Percentiles rank a stretch among this genome's conserved stretches.
Evolutionary conservation across 1,140 invertebrate genomes (phyloP).

Genomic region (Catajapyx aquilonaris): DNA sequence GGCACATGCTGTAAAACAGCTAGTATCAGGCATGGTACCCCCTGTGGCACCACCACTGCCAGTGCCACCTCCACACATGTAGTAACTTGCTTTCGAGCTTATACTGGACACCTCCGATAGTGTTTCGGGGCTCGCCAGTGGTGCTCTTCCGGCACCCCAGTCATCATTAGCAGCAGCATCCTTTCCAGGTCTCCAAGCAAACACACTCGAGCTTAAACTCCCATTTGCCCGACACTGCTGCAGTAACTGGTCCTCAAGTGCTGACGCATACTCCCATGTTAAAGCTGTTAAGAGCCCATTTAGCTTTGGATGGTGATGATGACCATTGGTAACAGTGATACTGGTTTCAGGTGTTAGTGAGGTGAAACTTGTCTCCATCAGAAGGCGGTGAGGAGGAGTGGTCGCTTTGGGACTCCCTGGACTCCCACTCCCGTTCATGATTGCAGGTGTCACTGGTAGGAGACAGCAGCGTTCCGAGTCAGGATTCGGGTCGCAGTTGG

Average conservation of each 20-base stretch:
- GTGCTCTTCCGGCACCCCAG: constrained; percentile 40
- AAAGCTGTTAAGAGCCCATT: constrained; percentile 11
- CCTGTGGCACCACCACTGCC: not conserved
- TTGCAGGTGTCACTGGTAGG: constrained; percentile 15
- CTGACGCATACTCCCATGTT: constrained; percentile 17
- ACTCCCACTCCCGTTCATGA: constrained; percentile 7
- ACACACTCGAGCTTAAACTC: constrained; percentile 13
- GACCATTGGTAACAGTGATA: constrained; percentile 9
- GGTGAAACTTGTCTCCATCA: constrained; percentile 54
- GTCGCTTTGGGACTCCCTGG: constrained; percentile 19
- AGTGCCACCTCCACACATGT: not conserved
- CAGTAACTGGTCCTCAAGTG: constrained; percentile 14
- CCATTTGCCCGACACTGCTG: constrained; percentile 7
- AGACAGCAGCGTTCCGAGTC: constrained; percentile 16
- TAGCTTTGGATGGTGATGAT: constrained; percentile 13
- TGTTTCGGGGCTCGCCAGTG: constrained; percentile 65
- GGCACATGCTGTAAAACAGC: too few relatives aligned
- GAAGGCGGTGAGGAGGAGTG: constrained; percentile 33
- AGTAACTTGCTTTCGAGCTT: constrained; percentile 17
- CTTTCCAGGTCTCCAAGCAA: constrained; percentile 6
- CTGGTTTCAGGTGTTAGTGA: constrained; percentile 21
- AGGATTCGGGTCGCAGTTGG: constrained; percentile 4
- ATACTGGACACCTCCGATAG: constrained; percentile 50
- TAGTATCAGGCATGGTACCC: too few relatives aligned
- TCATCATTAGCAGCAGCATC: constrained; percentile 25